Base-by-base conservation (phyloP, 2,888 invertebrate species). In the Eubasilissa splendida region DNA sequence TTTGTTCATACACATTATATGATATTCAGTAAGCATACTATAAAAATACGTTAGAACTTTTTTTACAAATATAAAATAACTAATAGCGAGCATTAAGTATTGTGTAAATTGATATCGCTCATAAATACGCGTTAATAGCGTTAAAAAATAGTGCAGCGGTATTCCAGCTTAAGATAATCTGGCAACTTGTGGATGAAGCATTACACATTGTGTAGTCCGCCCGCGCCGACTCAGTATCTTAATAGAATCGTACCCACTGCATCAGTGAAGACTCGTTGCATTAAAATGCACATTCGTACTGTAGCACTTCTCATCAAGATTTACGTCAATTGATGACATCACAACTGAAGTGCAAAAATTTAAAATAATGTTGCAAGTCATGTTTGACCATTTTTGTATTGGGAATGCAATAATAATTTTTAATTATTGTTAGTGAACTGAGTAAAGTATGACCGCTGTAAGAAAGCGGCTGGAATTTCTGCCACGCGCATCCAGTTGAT, bases 191-290 rank as follows among this genome's bases (percentile, higher is more conserved):
- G 11, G 71, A 73, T 73, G 71, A 73, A 53, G 70, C 71, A 73
- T 73, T 73, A 56, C 56, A 50, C 77, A 77, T 71, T 77, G 77
- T 60, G 52, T 11, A 77, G 77, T 75, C 85, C 86, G 85, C 85
- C 84, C 85, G 84, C 85, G 85, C 84, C 87, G 86, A 86, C 87
- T 87, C 87, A 31, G 65, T 81, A 81, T 81, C 81, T 81, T 81
- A 81, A 81, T 81, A 81, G 81, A 81, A 81, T 81, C 81, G 59
- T 71, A 77, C 53, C 59, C 77, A 50, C 76, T 54, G 54, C 70
- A 60, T 58, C 68, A 70, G 14, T 52, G 58, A 52, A 70, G 70
- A 52, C 60, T 56, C 70, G 70, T 70, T 70, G 60, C 59, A 53
- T 56, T 73, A 56, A 54, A 73, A 56, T 73, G 71, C 71, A 56